Base-by-base conservation (phyloP, 2,113 vertebrate species). In the Tauraco erythrolophus region DNA sequence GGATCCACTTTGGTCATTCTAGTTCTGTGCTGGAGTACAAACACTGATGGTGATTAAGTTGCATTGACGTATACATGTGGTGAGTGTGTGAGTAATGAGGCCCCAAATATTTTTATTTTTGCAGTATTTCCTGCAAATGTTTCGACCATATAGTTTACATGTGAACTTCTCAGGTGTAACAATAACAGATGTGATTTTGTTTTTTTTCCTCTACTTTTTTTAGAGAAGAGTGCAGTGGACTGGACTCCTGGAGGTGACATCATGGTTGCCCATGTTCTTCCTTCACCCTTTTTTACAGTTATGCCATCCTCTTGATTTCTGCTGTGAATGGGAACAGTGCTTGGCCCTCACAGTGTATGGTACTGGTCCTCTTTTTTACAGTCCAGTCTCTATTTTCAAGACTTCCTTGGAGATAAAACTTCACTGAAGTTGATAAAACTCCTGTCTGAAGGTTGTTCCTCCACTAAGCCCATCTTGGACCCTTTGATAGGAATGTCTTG, bases 91-190 rank as follows among this genome's bases (percentile, higher is more conserved):
- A 92, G 25, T 46, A 84, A 86, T 53, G 41, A 70, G 76, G 43
- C 58, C 64, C 28, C n/a, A 77, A 57, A 83, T 84, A 68, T 61
- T 88, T 97, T 77, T 88, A 31, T 70, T 96, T 97, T 93, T 92
- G 75, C 56, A 74, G 75, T 43, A 90, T 94, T 97, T 96, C 92
- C 94, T 96, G 95, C 71, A 81, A 30, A 74, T 56, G 51, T 71
- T 43, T 88, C 80, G 54, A 50, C 75, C 23, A 7, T 80, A 3
- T 92, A 85, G 94, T 94, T 95, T 86, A 53, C 39, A 70, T 17
- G 46, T 43, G 25, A 86, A 43, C 23, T 69, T 58, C 79, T 84
- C 46, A 45, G 85, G 51, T 57, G 14, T 84, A 30, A 30, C 79
- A 83, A 37, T 54, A 90, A 70, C 31, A 66, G 48, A 57, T 93